A percentile compares a stretch with the other conserved stretches of the same genome.
Evolutionary conservation across 2,113 vertebrate species (phyloP).

Genomic region (Salvelinus fontinalis): DNA sequence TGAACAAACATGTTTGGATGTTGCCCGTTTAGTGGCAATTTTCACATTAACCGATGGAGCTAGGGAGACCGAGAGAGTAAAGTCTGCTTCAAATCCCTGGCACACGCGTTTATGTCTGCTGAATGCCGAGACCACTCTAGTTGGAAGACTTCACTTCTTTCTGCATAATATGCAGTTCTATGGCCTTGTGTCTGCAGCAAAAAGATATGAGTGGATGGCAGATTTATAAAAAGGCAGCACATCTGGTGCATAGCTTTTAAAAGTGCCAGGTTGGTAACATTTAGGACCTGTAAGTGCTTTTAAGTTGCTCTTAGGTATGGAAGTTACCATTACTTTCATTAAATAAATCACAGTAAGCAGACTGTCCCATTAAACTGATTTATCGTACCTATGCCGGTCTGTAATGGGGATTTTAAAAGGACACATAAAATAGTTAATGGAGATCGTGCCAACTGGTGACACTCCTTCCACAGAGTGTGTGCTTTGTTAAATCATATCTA

Average conservation of each 20-base stretch:
- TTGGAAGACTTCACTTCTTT: too few relatives aligned
- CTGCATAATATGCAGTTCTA: conserved; percentile 23
- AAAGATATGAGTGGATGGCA: conserved; percentile 53
- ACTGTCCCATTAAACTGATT: conserved; percentile 51
- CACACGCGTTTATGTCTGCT: neutral
- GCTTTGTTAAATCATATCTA: conserved; percentile 2
- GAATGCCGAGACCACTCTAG: too few relatives aligned
- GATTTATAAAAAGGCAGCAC: conserved; percentile 63
- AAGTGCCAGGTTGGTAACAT: conserved; percentile 63
- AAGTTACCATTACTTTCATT: conserved; percentile 35
- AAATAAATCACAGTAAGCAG: conserved; percentile 36
- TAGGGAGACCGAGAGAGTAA: too few relatives aligned
- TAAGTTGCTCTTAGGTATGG: conserved; percentile 36
- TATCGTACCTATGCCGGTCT: conserved; percentile 24
- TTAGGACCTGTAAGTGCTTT: conserved; percentile 46
- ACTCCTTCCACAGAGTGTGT: conserved; percentile 10
- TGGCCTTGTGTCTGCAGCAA: conserved; percentile 27
- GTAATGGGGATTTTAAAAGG: neutral
- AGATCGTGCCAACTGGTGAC: conserved; percentile 23
- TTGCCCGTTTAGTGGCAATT: neutral
- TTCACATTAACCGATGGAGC: neutral
- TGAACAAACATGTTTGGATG: neutral
- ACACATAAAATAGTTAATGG: conserved; percentile 3
- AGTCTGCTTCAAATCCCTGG: neutral
- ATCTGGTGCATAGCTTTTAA: conserved; percentile 67